Evolutionary conservation across 2,888 invertebrate species (phyloP), one percentile per base, ranked within the genome.

Genomic region (Horisme vitalbata): DNA sequence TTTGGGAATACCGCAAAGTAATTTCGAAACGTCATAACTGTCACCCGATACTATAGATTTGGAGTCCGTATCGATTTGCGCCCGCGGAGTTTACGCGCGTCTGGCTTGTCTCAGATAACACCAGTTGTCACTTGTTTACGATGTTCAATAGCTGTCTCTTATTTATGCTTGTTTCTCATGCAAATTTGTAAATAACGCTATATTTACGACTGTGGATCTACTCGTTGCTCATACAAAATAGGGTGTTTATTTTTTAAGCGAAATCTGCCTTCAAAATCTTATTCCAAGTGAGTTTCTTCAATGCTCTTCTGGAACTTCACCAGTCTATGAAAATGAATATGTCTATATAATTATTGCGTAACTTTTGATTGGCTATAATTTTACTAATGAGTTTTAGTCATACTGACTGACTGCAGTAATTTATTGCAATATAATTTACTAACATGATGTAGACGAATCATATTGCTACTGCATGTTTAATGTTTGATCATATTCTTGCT

Each of bases 61-160:
- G 71, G 45, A 61, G 55, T 38, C 52, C 39, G 51, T 67, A 74
- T 74, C 59, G 72, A 75, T 71, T 63, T 52, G 30, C 49, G 43
- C 54, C 51, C 48, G 52, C 57, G 49, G 59, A 67, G 63, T 62
- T 50, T 63, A 69, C 60, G 61, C 63, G 57, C 56, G 66, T 61
- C 65, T 72, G 68, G 59, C 59, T 61, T 66, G 64, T 65, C 65
- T 66, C 66, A 63, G 70, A 73, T 75, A 72, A 68, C 61, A 61
- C 61, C 57, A 62, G 54, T 66, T 66, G 68, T 64, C 63, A 65
- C 46, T 58, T 58, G 48, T 66, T 71, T 71, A 64, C 62, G 60
- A 52, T 52, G 43, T 49, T 52, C 46, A 45, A 56, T 66, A 58
- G 59, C 61, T 48, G 59, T 41, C 38, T 56, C 37, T 47, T 52